Percentiles rank a stretch among this genome's conserved stretches.
These are phyloP conservation scores for Danio tinwini DNA, from an alignment of 2,797 vertebrate species.

Conservation along the genomic window DNA sequence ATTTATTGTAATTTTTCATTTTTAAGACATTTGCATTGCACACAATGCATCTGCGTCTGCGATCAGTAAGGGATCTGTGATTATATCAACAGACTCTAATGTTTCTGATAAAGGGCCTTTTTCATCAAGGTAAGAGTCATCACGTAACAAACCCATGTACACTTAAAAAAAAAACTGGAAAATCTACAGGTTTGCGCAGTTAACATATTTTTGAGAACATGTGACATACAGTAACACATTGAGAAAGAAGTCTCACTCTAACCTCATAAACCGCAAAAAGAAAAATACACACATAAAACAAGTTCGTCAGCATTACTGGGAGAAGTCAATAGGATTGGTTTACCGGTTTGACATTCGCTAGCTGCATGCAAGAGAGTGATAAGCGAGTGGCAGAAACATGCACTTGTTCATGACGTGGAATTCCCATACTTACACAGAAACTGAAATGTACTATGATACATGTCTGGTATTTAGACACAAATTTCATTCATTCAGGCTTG, in stretches of 20 bases:
- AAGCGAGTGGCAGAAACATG: neutral
- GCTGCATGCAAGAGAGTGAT: neutral
- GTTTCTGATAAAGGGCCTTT: neutral
- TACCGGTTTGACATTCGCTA: neutral
- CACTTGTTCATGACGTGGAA: neutral
- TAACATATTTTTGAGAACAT: constrained; percentile 4
- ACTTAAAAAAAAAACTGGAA: neutral
- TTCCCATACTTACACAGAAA: neutral
- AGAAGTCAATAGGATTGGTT: neutral
- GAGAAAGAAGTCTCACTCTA: neutral
- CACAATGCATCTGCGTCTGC: neutral
- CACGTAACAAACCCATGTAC: neutral
- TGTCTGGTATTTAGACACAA: neutral
- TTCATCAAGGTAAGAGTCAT: neutral
- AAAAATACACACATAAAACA: neutral
- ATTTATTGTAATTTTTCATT: too few relatives aligned
- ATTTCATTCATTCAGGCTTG: neutral
- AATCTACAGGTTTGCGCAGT: neutral
- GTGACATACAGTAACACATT: neutral
- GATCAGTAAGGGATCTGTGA: neutral
- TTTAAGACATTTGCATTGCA: too few relatives aligned
- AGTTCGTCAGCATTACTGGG: constrained; percentile 15
- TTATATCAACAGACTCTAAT: neutral
- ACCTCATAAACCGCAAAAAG: neutral
- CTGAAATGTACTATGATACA: neutral